Percentiles rank a stretch among this genome's conserved stretches.
Evolutionary conservation across 2,797 vertebrate genomes (phyloP).

Genomic region (Pseudochirops cupreus): DNA sequence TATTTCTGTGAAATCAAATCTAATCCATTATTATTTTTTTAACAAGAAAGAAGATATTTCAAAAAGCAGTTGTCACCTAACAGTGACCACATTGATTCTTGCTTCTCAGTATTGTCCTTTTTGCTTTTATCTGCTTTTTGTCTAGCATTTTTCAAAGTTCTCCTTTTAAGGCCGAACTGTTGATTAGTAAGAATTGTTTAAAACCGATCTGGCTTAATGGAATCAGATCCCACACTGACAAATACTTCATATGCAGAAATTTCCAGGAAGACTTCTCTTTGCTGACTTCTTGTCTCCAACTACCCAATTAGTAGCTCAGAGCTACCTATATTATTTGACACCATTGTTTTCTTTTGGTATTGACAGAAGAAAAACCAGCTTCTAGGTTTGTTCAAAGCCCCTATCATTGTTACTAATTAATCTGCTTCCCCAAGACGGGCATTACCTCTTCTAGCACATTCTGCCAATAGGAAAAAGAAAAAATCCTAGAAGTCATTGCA

Average conservation of each 20-base stretch:
- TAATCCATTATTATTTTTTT: conserved; percentile 5
- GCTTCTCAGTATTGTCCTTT: background rate
- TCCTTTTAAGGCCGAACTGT: conserved; percentile 16
- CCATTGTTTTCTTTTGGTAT: conserved; percentile 66
- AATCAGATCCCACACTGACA: conserved; percentile 33
- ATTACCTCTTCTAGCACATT: conserved; percentile 59
- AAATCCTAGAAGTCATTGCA: conserved; percentile 50
- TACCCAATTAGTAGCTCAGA: conserved; percentile 71
- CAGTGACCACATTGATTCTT: conserved; percentile 15
- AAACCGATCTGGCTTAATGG: conserved; percentile 25
- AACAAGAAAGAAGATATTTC: background rate
- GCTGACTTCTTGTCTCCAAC: conserved; percentile 60
- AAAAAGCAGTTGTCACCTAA: conserved; percentile 5
- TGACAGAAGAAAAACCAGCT: conserved; percentile 56
- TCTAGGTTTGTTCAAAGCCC: conserved; percentile 53
- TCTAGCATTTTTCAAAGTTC: conserved; percentile 30
- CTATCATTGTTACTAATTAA: conserved; percentile 73
- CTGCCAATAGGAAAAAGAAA: conserved; percentile 11
- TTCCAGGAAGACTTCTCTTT: conserved; percentile 52
- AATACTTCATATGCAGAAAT: conserved; percentile 48
- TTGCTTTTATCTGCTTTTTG: conserved; percentile 33
- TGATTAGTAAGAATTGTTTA: conserved; percentile 28
- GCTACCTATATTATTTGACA: conserved; percentile 65
- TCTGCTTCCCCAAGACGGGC: conserved; percentile 58
- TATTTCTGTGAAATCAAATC: conserved; percentile 26